Percentiles rank a stretch among this genome's conserved stretches.
Evolutionary conservation across 2,888 invertebrate species (phyloP).

Genomic region (Lasioglossum figueresi): DNA sequence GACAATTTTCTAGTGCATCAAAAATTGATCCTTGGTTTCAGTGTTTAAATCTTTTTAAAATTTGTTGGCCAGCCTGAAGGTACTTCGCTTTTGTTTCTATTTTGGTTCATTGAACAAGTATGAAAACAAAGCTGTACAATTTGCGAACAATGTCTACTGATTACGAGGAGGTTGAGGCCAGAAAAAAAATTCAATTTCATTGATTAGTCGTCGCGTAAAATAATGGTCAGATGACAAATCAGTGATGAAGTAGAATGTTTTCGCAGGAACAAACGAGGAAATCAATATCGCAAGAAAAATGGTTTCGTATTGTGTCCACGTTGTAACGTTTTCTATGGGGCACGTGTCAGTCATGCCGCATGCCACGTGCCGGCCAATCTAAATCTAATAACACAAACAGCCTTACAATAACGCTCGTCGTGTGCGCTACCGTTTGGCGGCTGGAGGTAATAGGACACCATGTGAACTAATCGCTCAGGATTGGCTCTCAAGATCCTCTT

Average conservation of each 20-base stretch:
- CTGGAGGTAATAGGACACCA: constrained; percentile 81
- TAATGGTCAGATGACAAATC: constrained; percentile 35
- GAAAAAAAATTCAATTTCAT: constrained; percentile 9
- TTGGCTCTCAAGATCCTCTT: constrained; percentile 79
- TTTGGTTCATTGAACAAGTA: neutral
- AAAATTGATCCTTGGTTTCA: neutral
- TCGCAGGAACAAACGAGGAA: constrained; percentile 43
- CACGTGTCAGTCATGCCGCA: constrained; percentile 68
- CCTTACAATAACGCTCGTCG: constrained; percentile 76
- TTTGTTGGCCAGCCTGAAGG: neutral
- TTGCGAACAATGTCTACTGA: neutral
- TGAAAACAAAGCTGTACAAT: neutral
- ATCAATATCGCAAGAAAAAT: constrained; percentile 61
- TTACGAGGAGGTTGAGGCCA: neutral
- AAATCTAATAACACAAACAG: constrained; percentile 84
- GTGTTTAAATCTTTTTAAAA: neutral
- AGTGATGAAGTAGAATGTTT: constrained; percentile 49
- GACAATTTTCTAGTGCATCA: neutral
- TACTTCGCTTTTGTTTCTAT: neutral
- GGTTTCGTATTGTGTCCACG: constrained; percentile 71
- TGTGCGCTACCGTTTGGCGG: constrained; percentile 68
- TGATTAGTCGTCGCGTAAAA: constrained; percentile 31
- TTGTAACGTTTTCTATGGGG: constrained; percentile 74
- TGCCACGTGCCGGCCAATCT: constrained; percentile 81
- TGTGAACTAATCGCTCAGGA: constrained; percentile 83